Evolutionary conservation across 2,113 vertebrate genomes (phyloP).

Genomic region (Microtus richardsoni): DNA sequence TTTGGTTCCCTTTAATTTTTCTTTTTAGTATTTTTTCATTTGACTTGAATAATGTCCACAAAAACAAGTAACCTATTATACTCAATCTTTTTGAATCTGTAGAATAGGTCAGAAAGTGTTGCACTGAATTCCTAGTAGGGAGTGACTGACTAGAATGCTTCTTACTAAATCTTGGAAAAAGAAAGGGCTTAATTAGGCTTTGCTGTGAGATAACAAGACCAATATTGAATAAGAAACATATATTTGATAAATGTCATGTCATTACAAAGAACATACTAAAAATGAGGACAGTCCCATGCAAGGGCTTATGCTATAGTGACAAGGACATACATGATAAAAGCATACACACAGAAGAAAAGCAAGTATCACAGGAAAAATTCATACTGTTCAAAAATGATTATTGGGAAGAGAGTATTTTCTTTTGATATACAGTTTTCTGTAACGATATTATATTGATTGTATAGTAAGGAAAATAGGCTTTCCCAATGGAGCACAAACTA

Average conservation of each 20-base stretch:
- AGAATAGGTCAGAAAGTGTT: background rate
- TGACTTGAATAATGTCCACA: background rate
- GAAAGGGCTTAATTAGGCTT: background rate
- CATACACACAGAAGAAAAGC: background rate
- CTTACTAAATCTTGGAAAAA: constrained; percentile 47
- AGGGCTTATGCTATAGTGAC: background rate
- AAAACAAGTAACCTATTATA: background rate
- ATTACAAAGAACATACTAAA: background rate
- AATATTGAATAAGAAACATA: background rate
- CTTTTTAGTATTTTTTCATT: background rate
- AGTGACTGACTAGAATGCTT: background rate
- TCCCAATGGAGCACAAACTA: background rate
- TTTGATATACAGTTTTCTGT: background rate
- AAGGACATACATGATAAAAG: background rate
- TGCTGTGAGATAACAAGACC: background rate
- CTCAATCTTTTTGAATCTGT: background rate
- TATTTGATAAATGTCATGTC: background rate
- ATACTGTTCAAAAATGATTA: background rate
- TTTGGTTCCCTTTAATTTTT: constrained; percentile 33
- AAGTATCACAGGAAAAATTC: background rate
- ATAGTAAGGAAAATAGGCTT: background rate
- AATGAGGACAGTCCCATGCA: background rate
- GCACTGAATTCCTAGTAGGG: background rate
- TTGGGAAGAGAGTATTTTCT: background rate
- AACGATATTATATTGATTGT: background rate